phyloP scores from a whole-genome alignment of 2,113 vertebrate genomes.

The Amazona guildingii region DNA sequence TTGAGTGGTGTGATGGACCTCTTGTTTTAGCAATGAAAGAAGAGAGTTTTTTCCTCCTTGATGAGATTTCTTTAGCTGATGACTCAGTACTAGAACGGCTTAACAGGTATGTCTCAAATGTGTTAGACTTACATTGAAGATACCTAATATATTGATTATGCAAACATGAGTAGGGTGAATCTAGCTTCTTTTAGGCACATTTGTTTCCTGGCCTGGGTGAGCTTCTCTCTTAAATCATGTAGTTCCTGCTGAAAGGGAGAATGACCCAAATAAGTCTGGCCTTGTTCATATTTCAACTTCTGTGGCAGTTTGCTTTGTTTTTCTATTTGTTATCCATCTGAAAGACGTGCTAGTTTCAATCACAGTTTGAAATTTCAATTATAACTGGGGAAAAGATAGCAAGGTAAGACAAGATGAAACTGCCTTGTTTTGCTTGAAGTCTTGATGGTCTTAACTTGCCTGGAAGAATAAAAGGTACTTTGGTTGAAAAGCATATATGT shows the following conservation, averaged over 20 bases:
- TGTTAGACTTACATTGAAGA: background rate
- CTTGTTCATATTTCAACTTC: background rate
- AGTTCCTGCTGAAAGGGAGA: background rate
- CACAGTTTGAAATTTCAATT: background rate
- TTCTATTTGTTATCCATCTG: background rate
- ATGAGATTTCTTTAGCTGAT: slow-evolving; percentile 96
- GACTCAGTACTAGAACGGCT: slow-evolving; percentile 97
- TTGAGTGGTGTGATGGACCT: slow-evolving; percentile 94
- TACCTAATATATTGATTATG: background rate
- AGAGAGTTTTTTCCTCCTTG: slow-evolving; percentile 90
- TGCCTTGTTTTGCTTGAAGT: background rate
- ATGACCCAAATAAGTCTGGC: background rate
- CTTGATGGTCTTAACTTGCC: background rate
- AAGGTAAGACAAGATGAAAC: background rate
- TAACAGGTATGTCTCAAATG: slow-evolving; percentile 83
- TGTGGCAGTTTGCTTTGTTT: background rate
- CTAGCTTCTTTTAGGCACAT: background rate
- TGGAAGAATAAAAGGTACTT: background rate
- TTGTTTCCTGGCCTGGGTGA: background rate
- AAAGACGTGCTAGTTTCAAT: background rate
- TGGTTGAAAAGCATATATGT: background rate
- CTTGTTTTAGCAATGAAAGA: slow-evolving; percentile 93
- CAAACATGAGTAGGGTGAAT: background rate
- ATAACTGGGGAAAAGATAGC: background rate
- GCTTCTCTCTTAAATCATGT: background rate